These are phyloP conservation scores for Amphilophus citrinellus DNA, from an alignment of 2,113 vertebrate species.

Conservation along the genomic window DNA sequence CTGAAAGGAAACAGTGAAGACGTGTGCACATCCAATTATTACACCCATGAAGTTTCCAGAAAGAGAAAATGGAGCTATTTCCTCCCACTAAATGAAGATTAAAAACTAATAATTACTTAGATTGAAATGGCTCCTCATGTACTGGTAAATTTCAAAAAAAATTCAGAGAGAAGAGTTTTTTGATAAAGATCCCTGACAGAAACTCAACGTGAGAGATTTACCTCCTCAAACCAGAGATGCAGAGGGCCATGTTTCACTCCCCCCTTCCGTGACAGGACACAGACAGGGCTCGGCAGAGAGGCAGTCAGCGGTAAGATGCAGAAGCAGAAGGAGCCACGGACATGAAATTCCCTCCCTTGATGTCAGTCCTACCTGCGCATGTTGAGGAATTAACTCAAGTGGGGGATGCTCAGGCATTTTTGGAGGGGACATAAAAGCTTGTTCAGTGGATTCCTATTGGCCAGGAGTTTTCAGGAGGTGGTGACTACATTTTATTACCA, in stretches of 20 bases:
- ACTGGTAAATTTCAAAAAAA: background rate
- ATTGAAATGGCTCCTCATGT: background rate
- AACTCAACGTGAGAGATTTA: slow-evolving; percentile 41
- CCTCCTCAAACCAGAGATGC: slow-evolving; percentile 58
- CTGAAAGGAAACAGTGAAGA: background rate
- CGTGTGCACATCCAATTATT: background rate
- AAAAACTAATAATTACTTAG: background rate
- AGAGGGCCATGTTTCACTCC: slow-evolving; percentile 68
- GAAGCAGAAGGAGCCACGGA: slow-evolving; percentile 50
- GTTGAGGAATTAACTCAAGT: slow-evolving; percentile 58
- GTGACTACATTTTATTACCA: slow-evolving; percentile 77
- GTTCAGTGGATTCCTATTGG: slow-evolving; percentile 76
- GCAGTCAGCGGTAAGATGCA: slow-evolving; percentile 23
- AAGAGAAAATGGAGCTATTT: slow-evolving; percentile 5
- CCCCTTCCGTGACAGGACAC: slow-evolving; percentile 34
- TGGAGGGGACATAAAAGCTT: slow-evolving; percentile 71
- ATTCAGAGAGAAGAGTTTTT: background rate
- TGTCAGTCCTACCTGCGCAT: slow-evolving; percentile 77
- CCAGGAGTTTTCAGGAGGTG: slow-evolving; percentile 69
- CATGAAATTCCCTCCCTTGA: slow-evolving; percentile 49
- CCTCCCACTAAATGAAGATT: background rate
- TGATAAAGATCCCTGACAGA: background rate
- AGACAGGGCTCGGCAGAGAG: slow-evolving; percentile 14
- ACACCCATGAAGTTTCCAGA: background rate
- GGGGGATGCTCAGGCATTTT: slow-evolving; percentile 71